A percentile compares a stretch with the other conserved stretches of the same genome.
phyloP scores from a whole-genome alignment of 2,113 vertebrate genomes.

The Silurus glanis region DNA sequence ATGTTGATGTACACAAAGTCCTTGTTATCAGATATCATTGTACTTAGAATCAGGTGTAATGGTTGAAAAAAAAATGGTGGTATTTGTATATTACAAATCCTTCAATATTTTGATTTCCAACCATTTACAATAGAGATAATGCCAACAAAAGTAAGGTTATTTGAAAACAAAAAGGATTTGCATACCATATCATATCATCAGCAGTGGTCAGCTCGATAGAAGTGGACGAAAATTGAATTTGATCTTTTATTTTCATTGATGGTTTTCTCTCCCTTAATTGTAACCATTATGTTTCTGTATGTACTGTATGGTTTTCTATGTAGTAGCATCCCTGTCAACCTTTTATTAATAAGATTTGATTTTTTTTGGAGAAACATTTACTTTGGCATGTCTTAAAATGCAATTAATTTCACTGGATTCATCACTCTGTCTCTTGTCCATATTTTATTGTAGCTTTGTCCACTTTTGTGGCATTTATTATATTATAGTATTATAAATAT shows the following conservation, averaged over 20 bases:
- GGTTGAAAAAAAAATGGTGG: not conserved
- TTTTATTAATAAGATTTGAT: slow-evolving; percentile 38
- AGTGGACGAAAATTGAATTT: not conserved
- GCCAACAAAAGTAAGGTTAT: not conserved
- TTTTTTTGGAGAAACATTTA: slow-evolving; percentile 28
- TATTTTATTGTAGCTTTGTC: not conserved
- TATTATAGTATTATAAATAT: too few species aligned
- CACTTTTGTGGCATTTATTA: not conserved
- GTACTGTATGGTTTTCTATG: slow-evolving; percentile 55
- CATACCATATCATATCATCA: not conserved
- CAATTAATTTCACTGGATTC: not conserved
- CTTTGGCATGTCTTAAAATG: not conserved
- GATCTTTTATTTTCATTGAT: slow-evolving; percentile 28
- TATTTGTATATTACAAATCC: slow-evolving; percentile 45
- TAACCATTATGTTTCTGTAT: slow-evolving; percentile 64
- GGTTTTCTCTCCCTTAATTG: slow-evolving; percentile 29
- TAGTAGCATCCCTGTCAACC: slow-evolving; percentile 60
- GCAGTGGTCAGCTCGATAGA: not conserved
- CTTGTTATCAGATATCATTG: slow-evolving; percentile 32
- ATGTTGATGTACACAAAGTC: slow-evolving; percentile 44
- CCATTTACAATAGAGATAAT: slow-evolving; percentile 1
- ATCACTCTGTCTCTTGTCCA: not conserved
- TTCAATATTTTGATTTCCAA: not conserved
- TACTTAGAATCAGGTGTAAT: slow-evolving; percentile 50
- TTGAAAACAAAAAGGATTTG: not conserved